Evolutionary conservation across 2,888 invertebrate species (phyloP), one percentile per base, ranked within the genome.

Genomic region (Aricia artaxerxes): DNA sequence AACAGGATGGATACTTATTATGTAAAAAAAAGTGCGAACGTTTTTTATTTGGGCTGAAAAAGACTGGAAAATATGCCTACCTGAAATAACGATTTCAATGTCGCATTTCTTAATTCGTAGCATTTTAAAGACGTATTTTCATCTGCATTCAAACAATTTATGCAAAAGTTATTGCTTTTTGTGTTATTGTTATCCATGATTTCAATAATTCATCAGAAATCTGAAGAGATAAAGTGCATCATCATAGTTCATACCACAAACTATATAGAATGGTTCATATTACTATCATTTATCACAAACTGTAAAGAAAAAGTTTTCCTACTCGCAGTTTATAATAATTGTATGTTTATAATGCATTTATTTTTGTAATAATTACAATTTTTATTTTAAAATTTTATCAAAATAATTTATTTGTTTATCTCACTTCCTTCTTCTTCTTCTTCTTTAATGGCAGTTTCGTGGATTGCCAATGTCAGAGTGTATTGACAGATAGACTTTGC

Each of bases 1-100:
- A 49, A 11, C 44, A 49, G 60, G 6, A 24, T 24, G 6, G 2
- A 35, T 35, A 24, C 4, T 38, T 40, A 40, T 5, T 40, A 40
- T 1, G 40, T 40, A 40, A 40, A 40, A 40, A 40, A 6, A 5
- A 24, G 5, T 40, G 5, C 0, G 40, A 40, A 40, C 40, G 5
- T 40, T 40, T 40, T 6, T 40, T 40, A 40, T 6, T 40, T 6
- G 40, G 6, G 61, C 61, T 24, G 24, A 64, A 9, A 64, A 11
- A 64, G 2, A 9, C 31, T 9, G 24, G 24, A 24, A 53, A 53
- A n/a, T 4, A 78, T 44, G 61, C 3, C 49, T 87, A 92, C 92
- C 90, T 89, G 89, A 73, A 92, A 87, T 81, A 89, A 81, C n/a
- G 85, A 82, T 82, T 86, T 89, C 13, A 92, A 82, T 44, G 85